phyloP scores from a whole-genome alignment of 2,888 invertebrate genomes.

The Oxystoma pomonae region DNA sequence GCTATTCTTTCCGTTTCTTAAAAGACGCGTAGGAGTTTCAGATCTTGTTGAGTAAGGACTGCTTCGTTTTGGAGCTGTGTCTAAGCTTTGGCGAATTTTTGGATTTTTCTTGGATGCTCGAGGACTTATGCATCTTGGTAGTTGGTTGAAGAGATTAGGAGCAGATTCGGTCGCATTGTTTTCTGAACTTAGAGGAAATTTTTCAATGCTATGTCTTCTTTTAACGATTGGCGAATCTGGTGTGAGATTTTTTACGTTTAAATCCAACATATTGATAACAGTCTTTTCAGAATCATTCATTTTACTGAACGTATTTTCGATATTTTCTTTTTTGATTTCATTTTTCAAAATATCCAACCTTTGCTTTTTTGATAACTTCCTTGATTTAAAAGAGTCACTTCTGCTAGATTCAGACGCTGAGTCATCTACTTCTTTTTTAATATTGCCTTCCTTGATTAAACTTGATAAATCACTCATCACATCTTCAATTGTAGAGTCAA shows the following conservation, averaged over 20 bases:
- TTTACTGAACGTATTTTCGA: constrained; percentile 40
- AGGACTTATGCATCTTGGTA: constrained; percentile 38
- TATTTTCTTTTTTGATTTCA: constrained; percentile 39
- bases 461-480: constrained; percentile 42
- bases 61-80: constrained; percentile 31
- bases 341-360: constrained; percentile 34
- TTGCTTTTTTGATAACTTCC: constrained; percentile 33
- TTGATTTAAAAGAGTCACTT: constrained; percentile 33
- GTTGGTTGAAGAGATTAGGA: constrained; percentile 34
- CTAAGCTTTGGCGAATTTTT: constrained; percentile 37
- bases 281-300: constrained; percentile 41
- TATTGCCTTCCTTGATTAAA: constrained; percentile 36
- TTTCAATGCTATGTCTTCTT: constrained; percentile 46
- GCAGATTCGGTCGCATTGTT: constrained; percentile 16
- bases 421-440: constrained; percentile 36
- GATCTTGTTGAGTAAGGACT: constrained; percentile 61
- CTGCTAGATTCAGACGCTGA: constrained; percentile 33
- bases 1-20: constrained; percentile 64
- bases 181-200: constrained; percentile 37
- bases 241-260: constrained; percentile 41
- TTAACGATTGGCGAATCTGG: constrained; percentile 33
- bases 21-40: constrained; percentile 55
- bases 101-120: constrained; percentile 35
- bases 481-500: constrained; percentile 40
- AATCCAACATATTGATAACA: constrained; percentile 46